Evolutionary conservation across 2,113 vertebrate genomes (phyloP), one percentile per base, ranked within the genome.

Genomic region (Xiphophorus couchianus): DNA sequence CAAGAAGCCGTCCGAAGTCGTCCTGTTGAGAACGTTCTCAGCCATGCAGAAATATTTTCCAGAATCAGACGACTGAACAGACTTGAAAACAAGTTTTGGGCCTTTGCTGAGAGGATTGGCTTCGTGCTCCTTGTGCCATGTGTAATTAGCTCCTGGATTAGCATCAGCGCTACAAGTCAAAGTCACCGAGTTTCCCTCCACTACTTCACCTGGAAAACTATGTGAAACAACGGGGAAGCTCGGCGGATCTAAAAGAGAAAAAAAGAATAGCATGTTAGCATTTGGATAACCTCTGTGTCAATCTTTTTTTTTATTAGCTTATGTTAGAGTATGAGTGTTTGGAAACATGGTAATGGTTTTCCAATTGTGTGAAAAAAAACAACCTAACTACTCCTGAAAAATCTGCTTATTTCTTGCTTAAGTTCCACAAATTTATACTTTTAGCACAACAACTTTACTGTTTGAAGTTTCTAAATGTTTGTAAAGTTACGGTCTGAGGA

Each of bases 131-230:
- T 62, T 71, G 29, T 63, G 31, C 62, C 62, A 63, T 0, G 7
- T 63, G 62, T 30, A 19, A 27, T 6, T 63, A 63, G 62, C 62
- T 30, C 29, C 54, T 25, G 69, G 69, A 5, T 71, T 71, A 37
- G 69, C 69, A 25, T 71, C 58, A 42, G 1, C 13, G n/a, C n/a
- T 62, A 39, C 69, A 71, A 39, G n/a, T 28, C 58, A 71, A 17
- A 71, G 58, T 62, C n/a, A 62, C 33, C 28, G 69, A 60, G 33
- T 17, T n/a, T 25, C 70, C 84, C 73, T 77, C 54, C 31, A 54
- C 11, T 10, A 74, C 29, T 5, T 71, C 51, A 25, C 31, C 33
- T n/a, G 33, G 27, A 1, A 35, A 37, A 37, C 12, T n/a, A 12
- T 17, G 1, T n/a, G 35, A 66, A 12, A 39, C 35, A 28, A 13